Evolutionary conservation across 1,140 invertebrate species (phyloP).

Genomic region (Penaeus chinensis): DNA sequence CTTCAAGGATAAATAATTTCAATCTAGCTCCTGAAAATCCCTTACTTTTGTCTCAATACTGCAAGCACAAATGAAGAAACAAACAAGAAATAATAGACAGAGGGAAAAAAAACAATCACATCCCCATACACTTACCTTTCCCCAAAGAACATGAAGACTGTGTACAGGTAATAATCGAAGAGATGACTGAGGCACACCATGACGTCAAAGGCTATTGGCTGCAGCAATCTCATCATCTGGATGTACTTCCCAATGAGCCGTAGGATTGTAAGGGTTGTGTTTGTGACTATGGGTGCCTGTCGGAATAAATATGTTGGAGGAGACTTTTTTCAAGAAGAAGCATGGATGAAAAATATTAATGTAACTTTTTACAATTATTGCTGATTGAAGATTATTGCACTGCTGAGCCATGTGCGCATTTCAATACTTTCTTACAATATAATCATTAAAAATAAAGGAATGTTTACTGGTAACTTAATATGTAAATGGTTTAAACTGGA

Average conservation of each 20-base stretch:
- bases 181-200: constrained; percentile 91
- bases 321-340: neutral
- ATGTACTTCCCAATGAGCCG: constrained; percentile 90
- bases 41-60: neutral
- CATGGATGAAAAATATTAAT: neutral
- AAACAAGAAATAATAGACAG: neutral
- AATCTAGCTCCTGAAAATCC: constrained; percentile 18
- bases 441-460: no score
- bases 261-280: constrained; percentile 92
- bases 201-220: constrained; percentile 92
- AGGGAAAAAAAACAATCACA: neutral
- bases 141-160: constrained; percentile 87
- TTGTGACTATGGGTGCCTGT: constrained; percentile 79
- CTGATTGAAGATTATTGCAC: no score
- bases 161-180: constrained; percentile 94
- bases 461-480: no score
- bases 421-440: no score
- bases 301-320: neutral
- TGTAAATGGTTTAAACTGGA: no score
- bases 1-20: constrained; percentile 6
- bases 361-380: no score
- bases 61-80: neutral
- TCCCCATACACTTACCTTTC: constrained; percentile 38
- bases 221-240: constrained; percentile 91
- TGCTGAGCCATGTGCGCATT: no score